Conservation (phyloP, 2,888 invertebrate genomes). For the Drosophila austrosaltans region DNA sequence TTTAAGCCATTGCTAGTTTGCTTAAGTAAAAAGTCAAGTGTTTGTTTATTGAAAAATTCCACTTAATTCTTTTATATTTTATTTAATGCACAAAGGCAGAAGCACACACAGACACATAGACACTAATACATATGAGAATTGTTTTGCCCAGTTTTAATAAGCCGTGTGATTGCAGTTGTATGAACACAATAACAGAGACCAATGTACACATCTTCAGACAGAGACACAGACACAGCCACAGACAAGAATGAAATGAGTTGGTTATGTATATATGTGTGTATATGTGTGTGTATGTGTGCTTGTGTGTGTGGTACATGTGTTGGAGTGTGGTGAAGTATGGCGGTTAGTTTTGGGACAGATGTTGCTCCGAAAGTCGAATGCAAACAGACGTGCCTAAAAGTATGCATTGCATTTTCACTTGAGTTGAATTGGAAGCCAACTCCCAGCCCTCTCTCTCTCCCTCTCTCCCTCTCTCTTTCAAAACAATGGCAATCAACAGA, state of each 20-base stretch:
- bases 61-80: neutral
- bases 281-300: neutral
- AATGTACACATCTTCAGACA: slow-evolving; percentile 3
- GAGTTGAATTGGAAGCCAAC: neutral
- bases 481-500: slow-evolving; percentile 17
- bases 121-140: neutral
- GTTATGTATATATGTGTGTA: no score
- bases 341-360: slow-evolving; percentile 6
- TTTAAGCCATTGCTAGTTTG: neutral
- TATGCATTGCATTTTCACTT: slow-evolving; percentile 1
- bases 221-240: neutral
- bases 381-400: slow-evolving; percentile 11
- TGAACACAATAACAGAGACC: neutral
- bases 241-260: neutral
- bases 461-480: neutral
- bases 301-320: neutral
- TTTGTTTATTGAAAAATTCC: neutral
- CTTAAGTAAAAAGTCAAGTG: neutral
- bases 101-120: neutral
- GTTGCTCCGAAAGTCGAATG: neutral
- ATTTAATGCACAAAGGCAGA: neutral
- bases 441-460: no score
- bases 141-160: neutral
- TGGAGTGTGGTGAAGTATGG: neutral
- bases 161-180: slow-evolving; percentile 13